Percentiles rank a stretch among this genome's conserved stretches.
Evolutionary conservation across 2,797 vertebrate species (phyloP).

Genomic region (Oreochromis grahami): DNA sequence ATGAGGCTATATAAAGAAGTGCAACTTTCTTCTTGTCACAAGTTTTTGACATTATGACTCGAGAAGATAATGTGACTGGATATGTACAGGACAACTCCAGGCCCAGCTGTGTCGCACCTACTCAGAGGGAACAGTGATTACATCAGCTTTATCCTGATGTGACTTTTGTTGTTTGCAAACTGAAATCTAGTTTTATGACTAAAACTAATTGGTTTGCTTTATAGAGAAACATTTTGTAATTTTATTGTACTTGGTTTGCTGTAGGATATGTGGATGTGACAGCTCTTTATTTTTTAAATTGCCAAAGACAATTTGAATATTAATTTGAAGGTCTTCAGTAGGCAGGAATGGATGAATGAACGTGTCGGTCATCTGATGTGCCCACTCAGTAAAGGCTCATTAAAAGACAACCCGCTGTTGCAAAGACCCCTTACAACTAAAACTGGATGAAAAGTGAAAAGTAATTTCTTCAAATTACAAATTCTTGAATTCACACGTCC

Average conservation of each 20-base stretch:
- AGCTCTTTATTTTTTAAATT: neutral
- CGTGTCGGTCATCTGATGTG: neutral
- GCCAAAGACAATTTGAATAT: neutral
- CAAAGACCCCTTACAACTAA: neutral
- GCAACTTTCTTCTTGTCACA: neutral
- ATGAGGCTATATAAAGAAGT: neutral
- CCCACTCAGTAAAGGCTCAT: neutral
- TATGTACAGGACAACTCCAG: neutral
- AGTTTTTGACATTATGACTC: neutral
- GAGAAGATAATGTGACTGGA: neutral
- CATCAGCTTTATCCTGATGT: fast-evolving
- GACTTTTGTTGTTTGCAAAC: neutral
- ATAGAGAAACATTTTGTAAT: neutral
- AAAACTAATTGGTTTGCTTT: neutral
- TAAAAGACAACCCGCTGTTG: neutral
- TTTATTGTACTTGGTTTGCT: fast-evolving
- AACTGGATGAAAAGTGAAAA: neutral
- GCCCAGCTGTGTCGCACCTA: fast-evolving
- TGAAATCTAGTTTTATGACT: neutral
- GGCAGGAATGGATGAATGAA: neutral
- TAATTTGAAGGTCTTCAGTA: neutral
- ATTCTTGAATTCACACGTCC: neutral
- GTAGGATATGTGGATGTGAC: neutral
- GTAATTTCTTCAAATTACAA: neutral
- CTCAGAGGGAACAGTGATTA: neutral